Base-by-base conservation (phyloP, 23 tunicate species). In the Diplosoma virens region DNA sequence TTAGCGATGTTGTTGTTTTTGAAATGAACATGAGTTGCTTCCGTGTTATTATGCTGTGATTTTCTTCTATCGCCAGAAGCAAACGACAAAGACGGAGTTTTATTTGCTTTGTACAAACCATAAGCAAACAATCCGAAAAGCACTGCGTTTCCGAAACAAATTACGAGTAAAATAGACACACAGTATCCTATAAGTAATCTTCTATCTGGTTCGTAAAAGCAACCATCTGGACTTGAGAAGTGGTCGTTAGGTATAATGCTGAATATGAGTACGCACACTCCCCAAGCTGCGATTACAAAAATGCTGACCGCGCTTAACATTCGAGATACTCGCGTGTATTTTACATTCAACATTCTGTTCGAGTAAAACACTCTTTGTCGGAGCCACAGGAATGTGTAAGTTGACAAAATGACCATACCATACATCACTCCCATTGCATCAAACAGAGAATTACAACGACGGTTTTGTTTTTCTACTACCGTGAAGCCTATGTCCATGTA, bases 341-440 rank as follows among this genome's bases (percentile, higher is more conserved):
- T 41, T 24, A 53, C 82, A 46, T 78, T 77, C 78, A 84, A 37
- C 67, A 71, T 83, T 66, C 71, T 47, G 37, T 84, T 84, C 25
- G 66, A 50, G 70, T 77, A 84, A 31, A 84, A 59, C 21, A 71
- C 60, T 22, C 77, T 58, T 36, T 84, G 89, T 25, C 89, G 77
- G 0, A 84, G 37, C 89, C 89, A 84, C 4, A 84, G 78, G 37
- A 84, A 84, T 7, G 69, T 20, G 31, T 77, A 78, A 1, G 78
- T 59, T 0, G 78, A 50, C n/a, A 59, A 53, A 30, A 77, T 9
- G 4, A 34, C 83, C 17, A 54, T 21, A 18, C 74, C 67, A 65
- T 84, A 78, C 17, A 52, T 29, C 3, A 35, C 70, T 24, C 34
- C 37, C 11, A 33, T 27, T 18, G 59, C 55, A 33, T 84, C 89